Evolutionary conservation across 1,140 invertebrate species (phyloP).

Genomic region (Eupristina koningsbergeri): DNA sequence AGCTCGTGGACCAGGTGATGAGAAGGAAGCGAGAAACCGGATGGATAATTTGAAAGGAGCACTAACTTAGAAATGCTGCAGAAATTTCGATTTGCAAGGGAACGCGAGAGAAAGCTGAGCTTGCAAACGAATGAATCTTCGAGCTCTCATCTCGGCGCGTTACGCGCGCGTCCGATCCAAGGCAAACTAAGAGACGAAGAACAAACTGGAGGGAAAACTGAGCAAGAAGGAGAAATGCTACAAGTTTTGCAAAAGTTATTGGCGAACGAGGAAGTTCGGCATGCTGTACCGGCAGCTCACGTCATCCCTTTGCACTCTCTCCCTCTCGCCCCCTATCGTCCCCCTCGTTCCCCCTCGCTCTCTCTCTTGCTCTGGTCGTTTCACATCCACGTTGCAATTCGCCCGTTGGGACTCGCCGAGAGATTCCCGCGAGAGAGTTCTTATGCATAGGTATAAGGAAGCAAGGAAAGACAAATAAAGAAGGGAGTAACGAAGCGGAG

Average conservation of each 20-base stretch:
- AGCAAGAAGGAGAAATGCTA: not conserved
- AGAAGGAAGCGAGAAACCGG: conserved; percentile 46
- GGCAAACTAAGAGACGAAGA: not conserved
- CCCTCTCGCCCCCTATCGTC: too few species aligned
- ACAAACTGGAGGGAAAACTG: not conserved
- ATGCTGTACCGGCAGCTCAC: not conserved
- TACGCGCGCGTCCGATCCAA: not conserved
- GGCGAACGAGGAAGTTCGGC: conserved; percentile 50
- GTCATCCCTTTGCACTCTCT: conserved; percentile 1
- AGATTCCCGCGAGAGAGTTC: conserved; percentile 47
- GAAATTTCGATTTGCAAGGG: conserved; percentile 53
- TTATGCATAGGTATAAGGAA: conserved; percentile 27
- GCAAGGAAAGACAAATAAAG: conserved; percentile 28
- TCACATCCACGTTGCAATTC: conserved; percentile 39
- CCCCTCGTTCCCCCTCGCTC: too few species aligned
- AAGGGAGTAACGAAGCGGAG: not conserved
- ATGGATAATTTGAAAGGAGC: conserved; percentile 54
- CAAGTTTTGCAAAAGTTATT: conserved; percentile 55
- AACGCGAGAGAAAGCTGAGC: conserved; percentile 10
- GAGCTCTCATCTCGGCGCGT: not conserved
- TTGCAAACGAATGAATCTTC: not conserved
- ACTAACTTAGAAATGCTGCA: conserved; percentile 32
- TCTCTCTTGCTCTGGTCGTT: not conserved
- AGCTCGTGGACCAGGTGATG: conserved; percentile 25
- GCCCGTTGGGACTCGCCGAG: conserved; percentile 48